These are phyloP conservation scores for Chaetorhynchus papuensis DNA, from an alignment of 2,113 vertebrate species.

Conservation along the genomic window DNA sequence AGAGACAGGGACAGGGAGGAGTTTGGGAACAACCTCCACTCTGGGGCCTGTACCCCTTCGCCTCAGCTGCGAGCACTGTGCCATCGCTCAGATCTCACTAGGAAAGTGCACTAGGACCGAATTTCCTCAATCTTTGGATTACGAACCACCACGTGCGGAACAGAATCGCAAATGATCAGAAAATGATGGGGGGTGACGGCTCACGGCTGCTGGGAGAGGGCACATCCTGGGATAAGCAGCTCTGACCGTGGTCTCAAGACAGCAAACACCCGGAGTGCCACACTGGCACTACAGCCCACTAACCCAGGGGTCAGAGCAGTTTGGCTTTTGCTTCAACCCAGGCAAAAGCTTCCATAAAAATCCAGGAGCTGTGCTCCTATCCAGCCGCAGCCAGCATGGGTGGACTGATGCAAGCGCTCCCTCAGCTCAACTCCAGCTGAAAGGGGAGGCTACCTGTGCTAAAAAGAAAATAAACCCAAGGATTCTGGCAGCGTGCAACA, in stretches of 20 bases:
- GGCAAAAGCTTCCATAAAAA: not conserved
- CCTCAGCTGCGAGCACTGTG: not conserved
- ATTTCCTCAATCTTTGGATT: not conserved
- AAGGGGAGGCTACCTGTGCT: not conserved
- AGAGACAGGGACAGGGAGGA: not conserved
- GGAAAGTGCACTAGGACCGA: not conserved
- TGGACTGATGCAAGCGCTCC: not conserved
- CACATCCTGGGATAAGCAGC: accelerated
- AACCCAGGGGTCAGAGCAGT: not conserved
- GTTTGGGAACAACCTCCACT: not conserved
- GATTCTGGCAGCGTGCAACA: not conserved
- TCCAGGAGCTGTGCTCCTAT: not conserved
- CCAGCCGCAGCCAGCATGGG: accelerated
- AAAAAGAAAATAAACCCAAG: not conserved
- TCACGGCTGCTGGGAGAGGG: not conserved
- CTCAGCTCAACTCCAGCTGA: not conserved
- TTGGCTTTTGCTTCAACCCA: not conserved
- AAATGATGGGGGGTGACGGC: not conserved
- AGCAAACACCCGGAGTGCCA: not conserved
- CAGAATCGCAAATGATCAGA: not conserved
- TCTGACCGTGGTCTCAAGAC: not conserved
- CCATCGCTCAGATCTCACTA: not conserved
- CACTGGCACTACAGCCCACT: accelerated
- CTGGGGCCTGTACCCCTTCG: not conserved
- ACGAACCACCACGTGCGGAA: not conserved